Evolutionary conservation across 1,140 invertebrate genomes (phyloP), one percentile per base, ranked within the genome.

Genomic region (Monochamus saltuarius): DNA sequence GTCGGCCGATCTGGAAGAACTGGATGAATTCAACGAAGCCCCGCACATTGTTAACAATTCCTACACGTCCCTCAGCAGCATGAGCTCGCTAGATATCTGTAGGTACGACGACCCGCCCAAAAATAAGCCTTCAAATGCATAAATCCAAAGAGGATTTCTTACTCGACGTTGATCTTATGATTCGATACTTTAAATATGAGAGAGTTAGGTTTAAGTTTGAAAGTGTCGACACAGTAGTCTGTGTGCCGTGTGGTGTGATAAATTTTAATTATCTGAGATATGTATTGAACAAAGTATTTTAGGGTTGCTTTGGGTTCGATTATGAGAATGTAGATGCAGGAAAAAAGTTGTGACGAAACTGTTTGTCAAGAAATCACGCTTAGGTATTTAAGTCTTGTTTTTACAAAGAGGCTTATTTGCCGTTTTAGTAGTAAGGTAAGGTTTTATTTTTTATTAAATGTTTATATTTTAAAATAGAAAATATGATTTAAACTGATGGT

Each of bases 11-110:
- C 88, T 80, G 81, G 88, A 94, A 64, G 92, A 95, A 77, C 77
- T 95, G 43, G 92, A 95, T 68, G 91, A 94, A 77, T 94, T 95
- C 72, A 92, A 92, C 73, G 91, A 95, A 78, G 91, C 92, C n/a
- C 91, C 92, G 0, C 91, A 94, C 73, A 86, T 90, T 55, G 81
- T 91, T 4, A 88, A 91, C 75, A 83, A 82, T 69, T 82, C 82
- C 17, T 75, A 76, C 59, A 72, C 74, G 3, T 76, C 74, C 4
- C 59, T 75, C 39, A 54, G 37, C 42, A 67, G 61, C 61, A 59
- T 75, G 29, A 70, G 68, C 36, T 74, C 73, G 7, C 56, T 74
- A 36, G 74, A 76, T 17, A 73, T 76, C 37, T 66, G 62, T 59
- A 58, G 65, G 35, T 76, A 68, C 53, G 74, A 76, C 14, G 74